Evolutionary conservation across 2,113 vertebrate species (phyloP).

Genomic region (Prinia subflava): DNA sequence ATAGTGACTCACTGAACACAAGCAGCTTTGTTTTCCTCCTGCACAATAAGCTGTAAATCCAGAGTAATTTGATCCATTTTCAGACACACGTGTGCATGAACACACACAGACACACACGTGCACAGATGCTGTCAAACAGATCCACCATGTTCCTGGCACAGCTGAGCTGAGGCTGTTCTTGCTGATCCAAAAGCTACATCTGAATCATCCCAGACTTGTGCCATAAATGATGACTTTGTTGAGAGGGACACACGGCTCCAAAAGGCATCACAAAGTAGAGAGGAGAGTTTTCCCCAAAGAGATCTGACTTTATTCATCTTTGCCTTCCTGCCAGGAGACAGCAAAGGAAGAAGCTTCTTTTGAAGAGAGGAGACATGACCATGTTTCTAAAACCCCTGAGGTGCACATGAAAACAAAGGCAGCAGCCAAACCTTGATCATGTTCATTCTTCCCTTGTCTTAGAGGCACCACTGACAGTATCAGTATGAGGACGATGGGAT

Average conservation of each 20-base stretch:
- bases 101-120: neutral
- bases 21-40: neutral
- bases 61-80: neutral
- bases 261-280: neutral
- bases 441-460: neutral
- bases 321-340: neutral
- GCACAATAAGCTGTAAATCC: neutral
- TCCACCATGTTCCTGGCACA: neutral
- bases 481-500: neutral
- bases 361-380: neutral
- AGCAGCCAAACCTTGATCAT: neutral
- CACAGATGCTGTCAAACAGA: neutral
- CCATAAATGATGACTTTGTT: neutral
- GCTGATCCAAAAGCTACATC: neutral
- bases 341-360: neutral
- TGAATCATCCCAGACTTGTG: neutral
- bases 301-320: neutral
- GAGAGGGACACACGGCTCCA: neutral
- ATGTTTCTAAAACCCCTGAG: neutral
- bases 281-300: neutral
- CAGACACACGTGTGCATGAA: rapidly evolving
- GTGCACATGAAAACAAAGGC: neutral
- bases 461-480: neutral
- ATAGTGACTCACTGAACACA: neutral
- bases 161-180: neutral